Conservation (phyloP, 1,140 invertebrate genomes). For the Apis dorsata region DNA sequence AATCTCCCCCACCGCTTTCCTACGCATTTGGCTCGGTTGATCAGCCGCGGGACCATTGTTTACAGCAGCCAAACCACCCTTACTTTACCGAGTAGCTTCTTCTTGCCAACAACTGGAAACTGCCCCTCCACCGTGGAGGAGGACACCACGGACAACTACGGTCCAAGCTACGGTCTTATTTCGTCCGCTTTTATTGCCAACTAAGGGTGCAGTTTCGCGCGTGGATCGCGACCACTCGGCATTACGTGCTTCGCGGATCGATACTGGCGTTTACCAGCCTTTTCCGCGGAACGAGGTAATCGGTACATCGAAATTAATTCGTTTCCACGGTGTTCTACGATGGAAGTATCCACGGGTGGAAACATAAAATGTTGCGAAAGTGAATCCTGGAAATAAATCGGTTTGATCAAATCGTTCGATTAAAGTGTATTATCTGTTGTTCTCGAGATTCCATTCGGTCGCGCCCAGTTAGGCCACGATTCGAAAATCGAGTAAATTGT, state of each 20-base stretch:
- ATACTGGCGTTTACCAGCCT: not conserved
- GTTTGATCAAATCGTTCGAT: too few relatives aligned
- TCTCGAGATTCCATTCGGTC: too few relatives aligned
- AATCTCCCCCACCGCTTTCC: conserved; percentile 6
- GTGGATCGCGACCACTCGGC: conserved; percentile 44
- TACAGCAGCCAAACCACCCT: conserved; percentile 12
- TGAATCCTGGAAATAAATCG: too few relatives aligned
- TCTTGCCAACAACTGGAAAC: conserved; percentile 52
- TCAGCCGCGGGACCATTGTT: conserved; percentile 16
- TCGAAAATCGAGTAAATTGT: too few relatives aligned
- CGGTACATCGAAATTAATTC: not conserved
- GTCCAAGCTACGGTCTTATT: not conserved
- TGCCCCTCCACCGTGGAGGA: conserved; percentile 24
- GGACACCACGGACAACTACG: conserved; percentile 19
- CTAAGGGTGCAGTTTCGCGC: conserved; percentile 42
- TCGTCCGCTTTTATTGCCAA: conserved; percentile 56
- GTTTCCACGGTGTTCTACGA: not conserved
- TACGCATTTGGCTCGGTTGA: conserved; percentile 46
- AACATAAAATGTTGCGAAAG: too few relatives aligned
- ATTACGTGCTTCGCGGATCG: conserved; percentile 45
- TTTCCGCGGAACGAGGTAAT: conserved; percentile 19
- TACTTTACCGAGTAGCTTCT: conserved; percentile 40
- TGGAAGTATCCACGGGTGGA: too few relatives aligned
- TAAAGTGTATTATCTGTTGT: too few relatives aligned
- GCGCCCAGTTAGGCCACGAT: too few relatives aligned